Evolutionary conservation across 2,797 vertebrate genomes (phyloP), one percentile per base, ranked within the genome.

Genomic region (Myripristis jacobus): DNA sequence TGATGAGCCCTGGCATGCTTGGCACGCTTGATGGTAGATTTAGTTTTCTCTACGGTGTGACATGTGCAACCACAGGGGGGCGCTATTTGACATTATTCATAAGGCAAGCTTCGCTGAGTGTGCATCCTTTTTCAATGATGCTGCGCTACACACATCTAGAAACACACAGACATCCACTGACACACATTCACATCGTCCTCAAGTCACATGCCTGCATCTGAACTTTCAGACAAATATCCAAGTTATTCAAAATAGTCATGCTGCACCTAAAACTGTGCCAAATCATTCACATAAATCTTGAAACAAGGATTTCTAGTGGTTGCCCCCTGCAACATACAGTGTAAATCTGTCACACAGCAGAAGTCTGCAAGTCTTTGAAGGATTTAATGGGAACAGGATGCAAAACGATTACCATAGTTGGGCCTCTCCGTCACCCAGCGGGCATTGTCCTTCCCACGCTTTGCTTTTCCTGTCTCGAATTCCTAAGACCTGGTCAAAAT

Each of bases 381-480:
- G 9, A 25, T 31, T 72, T 65, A 43, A 25, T 85, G 70, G 70
- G 78, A 92, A 90, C 76, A 66, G 87, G 88, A 92, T 86, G 84
- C 72, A 0, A 24, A 80, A 81, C 13, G 46, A 83, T 87, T 84
- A 73, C 70, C 73, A 84, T 87, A 85, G 67, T 73, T 85, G 74
- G 77, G 65, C 25, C n/a, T 16, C 31, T 53, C 41, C 43, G 72
- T 47, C 36, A 50, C 25, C 62, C 46, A 77, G 19, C 25, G 31
- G 34, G 65, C 73, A 59, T 55, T 65, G 67, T 71, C 52, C 79
- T 72, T 70, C 70, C 77, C 71, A n/a, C 70, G 81, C 24, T 22
- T 41, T 82, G 69, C 47, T 73, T 76, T 88, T 90, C 90, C 90
- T 92, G 92, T 91, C 90, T 85, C 67, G 85, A 87, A 88, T 91